Percentiles rank a stretch among this genome's conserved stretches.
Conservation (phyloP, 2,797 vertebrate genomes). For the Anguilla megastoma region DNA sequence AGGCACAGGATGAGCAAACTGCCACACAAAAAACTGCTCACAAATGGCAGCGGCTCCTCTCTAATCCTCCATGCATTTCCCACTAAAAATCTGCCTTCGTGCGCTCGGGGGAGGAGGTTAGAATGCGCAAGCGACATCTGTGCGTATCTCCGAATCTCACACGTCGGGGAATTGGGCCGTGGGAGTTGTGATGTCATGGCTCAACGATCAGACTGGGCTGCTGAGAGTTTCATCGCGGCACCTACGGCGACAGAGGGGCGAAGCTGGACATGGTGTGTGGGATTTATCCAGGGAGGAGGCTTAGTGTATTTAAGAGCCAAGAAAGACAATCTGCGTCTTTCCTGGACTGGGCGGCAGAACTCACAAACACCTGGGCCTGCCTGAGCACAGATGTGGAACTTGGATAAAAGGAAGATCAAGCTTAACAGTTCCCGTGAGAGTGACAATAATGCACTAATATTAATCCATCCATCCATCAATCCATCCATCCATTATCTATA, state of each 20-base stretch:
- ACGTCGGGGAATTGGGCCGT: slow-evolving; percentile 41
- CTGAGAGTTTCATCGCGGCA: slow-evolving; percentile 55
- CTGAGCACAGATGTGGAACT: slow-evolving; percentile 38
- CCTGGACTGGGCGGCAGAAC: slow-evolving; percentile 56
- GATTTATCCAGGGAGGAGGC: slow-evolving; percentile 54
- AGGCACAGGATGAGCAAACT: not conserved
- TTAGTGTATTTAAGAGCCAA: slow-evolving; percentile 57
- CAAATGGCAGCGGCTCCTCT: not conserved
- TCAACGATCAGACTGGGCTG: slow-evolving; percentile 41
- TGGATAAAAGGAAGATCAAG: not conserved
- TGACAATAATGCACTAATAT: not conserved
- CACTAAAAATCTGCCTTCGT: not conserved
- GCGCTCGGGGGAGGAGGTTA: slow-evolving; percentile 20
- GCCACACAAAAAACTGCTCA: not conserved
- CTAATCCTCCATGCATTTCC: not conserved
- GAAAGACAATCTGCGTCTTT: slow-evolving; percentile 53
- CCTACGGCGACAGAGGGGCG: slow-evolving; percentile 38
- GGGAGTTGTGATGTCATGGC: slow-evolving; percentile 42
- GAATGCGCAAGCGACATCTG: slow-evolving; percentile 23
- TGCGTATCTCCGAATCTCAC: slow-evolving; percentile 18
- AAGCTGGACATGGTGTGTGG: slow-evolving; percentile 45
- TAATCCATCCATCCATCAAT: no score
- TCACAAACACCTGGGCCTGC: slow-evolving; percentile 64
- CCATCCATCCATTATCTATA: no score
- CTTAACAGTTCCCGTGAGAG: not conserved